Percentiles rank a stretch among this genome's conserved stretches.
Evolutionary conservation across 2,113 vertebrate genomes (phyloP).

Genomic region (Alectura lathami): DNA sequence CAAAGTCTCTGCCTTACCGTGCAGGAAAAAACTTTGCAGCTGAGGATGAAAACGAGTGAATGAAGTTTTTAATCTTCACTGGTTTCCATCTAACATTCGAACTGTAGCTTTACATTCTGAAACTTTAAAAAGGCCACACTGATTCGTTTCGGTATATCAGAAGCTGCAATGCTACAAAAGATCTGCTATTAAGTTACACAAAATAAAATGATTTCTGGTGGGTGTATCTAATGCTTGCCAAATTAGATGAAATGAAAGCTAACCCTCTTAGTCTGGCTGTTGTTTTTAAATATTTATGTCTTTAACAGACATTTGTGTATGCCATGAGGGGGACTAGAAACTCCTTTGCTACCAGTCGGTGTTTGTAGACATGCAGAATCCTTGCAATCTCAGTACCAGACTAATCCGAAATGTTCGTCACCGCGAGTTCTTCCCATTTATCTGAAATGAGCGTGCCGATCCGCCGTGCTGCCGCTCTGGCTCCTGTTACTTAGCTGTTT

Average conservation of each 20-base stretch:
- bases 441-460: neutral
- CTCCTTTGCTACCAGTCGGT: slow-evolving; percentile 80
- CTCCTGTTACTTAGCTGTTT: slow-evolving; percentile 16
- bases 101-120: slow-evolving; percentile 6
- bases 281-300: slow-evolving; percentile 86
- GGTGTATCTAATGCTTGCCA: slow-evolving; percentile 77
- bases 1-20: neutral
- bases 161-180: slow-evolving; percentile 69
- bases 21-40: slow-evolving; percentile 56
- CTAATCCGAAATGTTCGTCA: neutral
- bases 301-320: slow-evolving; percentile 78
- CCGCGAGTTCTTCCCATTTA: neutral
- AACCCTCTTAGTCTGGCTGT: slow-evolving; percentile 80
- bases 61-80: slow-evolving; percentile 12
- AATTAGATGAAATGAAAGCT: slow-evolving; percentile 78
- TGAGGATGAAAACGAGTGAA: slow-evolving; percentile 63
- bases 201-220: slow-evolving; percentile 79
- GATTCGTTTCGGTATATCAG: slow-evolving; percentile 63
- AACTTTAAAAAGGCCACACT: slow-evolving; percentile 2
- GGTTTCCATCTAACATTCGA: slow-evolving; percentile 25
- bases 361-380: slow-evolving; percentile 66
- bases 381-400: slow-evolving; percentile 65
- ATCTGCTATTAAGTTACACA: slow-evolving; percentile 77
- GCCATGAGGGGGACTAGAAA: slow-evolving; percentile 75
- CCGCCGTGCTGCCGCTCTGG: neutral